These are phyloP conservation scores for Coregonus ussuriensis DNA, from an alignment of 2,797 vertebrate genomes.

Conservation along the genomic window DNA sequence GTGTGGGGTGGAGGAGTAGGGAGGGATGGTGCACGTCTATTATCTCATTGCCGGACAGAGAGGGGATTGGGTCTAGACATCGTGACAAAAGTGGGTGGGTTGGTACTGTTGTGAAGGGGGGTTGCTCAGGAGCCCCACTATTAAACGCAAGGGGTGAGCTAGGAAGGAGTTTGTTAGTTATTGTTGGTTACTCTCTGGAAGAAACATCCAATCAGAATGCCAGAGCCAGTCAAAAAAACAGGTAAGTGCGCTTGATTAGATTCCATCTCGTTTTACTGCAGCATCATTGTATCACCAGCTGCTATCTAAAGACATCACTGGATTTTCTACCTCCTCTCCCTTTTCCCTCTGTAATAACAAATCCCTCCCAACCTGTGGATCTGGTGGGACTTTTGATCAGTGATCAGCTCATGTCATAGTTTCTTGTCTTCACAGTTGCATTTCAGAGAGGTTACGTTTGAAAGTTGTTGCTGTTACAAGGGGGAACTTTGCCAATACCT, in stretches of 20 bases:
- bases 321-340: background rate
- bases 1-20: conserved; percentile 22
- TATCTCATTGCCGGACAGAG: conserved; percentile 48
- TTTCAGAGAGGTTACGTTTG: background rate
- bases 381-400: background rate
- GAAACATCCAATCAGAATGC: conserved; percentile 80
- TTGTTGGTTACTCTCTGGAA: conserved; percentile 53
- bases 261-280: conserved; percentile 24
- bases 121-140: conserved; percentile 48
- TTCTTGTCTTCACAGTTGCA: conserved; percentile 7
- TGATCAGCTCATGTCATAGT: background rate
- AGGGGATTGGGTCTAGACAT: conserved; percentile 43
- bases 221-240: conserved; percentile 90
- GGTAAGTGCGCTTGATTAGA: conserved; percentile 72
- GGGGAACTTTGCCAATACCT: background rate
- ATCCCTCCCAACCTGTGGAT: background rate
- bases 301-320: background rate
- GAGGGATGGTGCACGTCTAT: conserved; percentile 24
- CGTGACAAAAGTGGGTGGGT: conserved; percentile 51
- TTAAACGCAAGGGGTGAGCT: conserved; percentile 67
- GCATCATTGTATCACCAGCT: conserved; percentile 4
- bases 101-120: conserved; percentile 43
- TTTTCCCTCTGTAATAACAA: background rate
- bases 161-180: conserved; percentile 48
- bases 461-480: background rate